A percentile compares a stretch with the other conserved stretches of the same genome.
Evolutionary conservation across 1,140 invertebrate genomes (phyloP).

Genomic region (Drosophila takahashii): DNA sequence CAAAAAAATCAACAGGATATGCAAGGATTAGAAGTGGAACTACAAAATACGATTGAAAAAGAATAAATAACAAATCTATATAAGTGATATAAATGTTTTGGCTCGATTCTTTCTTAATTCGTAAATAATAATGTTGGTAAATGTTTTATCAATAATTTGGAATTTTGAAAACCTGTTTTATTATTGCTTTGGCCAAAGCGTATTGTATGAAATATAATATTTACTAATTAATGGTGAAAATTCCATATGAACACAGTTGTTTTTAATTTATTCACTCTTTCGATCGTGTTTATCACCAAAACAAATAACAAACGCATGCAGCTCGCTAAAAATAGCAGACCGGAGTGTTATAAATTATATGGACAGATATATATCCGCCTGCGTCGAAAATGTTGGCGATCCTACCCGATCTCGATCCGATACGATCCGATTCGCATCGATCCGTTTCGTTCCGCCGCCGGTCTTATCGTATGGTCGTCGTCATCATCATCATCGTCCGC

Average conservation of each 20-base stretch:
- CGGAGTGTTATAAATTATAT: constrained; percentile 46
- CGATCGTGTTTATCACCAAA: constrained; percentile 35
- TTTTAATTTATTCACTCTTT: constrained; percentile 19
- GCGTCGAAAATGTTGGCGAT: constrained; percentile 6
- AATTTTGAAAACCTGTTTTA: background rate
- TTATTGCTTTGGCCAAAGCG: background rate
- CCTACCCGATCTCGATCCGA: constrained; percentile 27
- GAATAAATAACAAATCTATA: background rate
- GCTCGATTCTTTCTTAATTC: no score
- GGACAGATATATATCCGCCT: constrained; percentile 31
- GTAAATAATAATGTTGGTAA: no score
- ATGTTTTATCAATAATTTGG: no score
- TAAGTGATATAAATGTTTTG: no score
- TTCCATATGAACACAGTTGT: constrained; percentile 34
- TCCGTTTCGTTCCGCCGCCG: constrained; percentile 30
- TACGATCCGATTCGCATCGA: constrained; percentile 29
- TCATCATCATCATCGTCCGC: constrained; percentile 34
- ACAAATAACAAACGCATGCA: constrained; percentile 41
- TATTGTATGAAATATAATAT: constrained; percentile 9
- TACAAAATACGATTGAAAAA: background rate
- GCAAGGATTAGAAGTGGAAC: background rate
- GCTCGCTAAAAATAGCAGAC: constrained; percentile 43
- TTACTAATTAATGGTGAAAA: constrained; percentile 15
- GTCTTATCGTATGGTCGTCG: constrained; percentile 36
- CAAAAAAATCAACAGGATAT: constrained; percentile 59